phyloP scores from a whole-genome alignment of 2,888 invertebrate species.

The Endotricha flammealis region DNA sequence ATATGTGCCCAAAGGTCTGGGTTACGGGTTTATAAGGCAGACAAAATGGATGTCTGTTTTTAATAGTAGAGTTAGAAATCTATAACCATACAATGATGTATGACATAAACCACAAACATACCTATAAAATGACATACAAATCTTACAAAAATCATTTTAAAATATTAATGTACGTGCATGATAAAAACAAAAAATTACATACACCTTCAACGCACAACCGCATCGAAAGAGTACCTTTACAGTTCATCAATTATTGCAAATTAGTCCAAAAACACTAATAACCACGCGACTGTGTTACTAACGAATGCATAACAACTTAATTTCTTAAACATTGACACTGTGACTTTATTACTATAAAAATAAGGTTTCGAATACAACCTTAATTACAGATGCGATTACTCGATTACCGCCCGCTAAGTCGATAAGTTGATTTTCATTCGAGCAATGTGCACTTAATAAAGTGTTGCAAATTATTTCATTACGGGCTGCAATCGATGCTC shows the following conservation, averaged over 20 bases:
- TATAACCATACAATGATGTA: too few species aligned
- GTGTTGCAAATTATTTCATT: slow-evolving; percentile 65
- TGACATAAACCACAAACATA: too few species aligned
- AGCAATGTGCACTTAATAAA: slow-evolving; percentile 51
- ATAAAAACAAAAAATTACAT: too few species aligned
- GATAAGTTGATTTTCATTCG: slow-evolving; percentile 54
- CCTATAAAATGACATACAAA: too few species aligned
- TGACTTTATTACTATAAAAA: too few species aligned
- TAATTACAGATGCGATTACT: slow-evolving; percentile 42
- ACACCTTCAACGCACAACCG: slow-evolving; percentile 10
- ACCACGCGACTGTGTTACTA: slow-evolving; percentile 37
- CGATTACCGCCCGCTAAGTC: slow-evolving; percentile 65
- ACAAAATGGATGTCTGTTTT: too few species aligned
- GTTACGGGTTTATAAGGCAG: too few species aligned
- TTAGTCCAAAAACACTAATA: slow-evolving; percentile 40
- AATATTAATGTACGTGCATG: too few species aligned
- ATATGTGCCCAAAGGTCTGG: too few species aligned
- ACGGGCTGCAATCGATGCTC: slow-evolving; percentile 27
- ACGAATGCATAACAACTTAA: slow-evolving; percentile 39
- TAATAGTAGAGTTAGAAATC: too few species aligned
- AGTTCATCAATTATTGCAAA: slow-evolving; percentile 48
- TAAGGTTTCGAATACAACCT: slow-evolving; percentile 33
- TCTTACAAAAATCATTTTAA: too few species aligned
- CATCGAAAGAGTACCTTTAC: slow-evolving; percentile 10
- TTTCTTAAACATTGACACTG: slow-evolving; percentile 21